phyloP scores from a whole-genome alignment of 2,888 invertebrate species.

The Gryllus longicercus region DNA sequence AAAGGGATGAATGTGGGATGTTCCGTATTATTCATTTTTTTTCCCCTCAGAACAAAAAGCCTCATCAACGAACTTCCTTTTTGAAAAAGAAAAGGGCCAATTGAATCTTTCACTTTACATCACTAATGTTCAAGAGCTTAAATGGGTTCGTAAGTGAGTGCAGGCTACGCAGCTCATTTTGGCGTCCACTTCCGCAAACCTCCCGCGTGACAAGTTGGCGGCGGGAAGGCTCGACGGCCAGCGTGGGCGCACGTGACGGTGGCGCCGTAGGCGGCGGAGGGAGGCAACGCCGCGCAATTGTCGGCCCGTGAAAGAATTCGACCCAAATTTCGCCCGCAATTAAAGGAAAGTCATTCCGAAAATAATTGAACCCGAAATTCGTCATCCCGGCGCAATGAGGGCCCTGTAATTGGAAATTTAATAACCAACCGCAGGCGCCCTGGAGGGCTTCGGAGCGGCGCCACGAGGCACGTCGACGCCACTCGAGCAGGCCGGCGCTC shows the following conservation, averaged over 20 bases:
- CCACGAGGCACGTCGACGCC: not conserved
- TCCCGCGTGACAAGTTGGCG: not conserved
- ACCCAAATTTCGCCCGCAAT: not conserved
- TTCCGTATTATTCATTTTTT: too few species aligned
- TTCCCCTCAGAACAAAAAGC: too few species aligned
- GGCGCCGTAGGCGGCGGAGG: not conserved
- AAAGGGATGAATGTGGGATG: too few species aligned
- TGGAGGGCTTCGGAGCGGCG: not conserved
- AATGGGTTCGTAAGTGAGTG: too few species aligned
- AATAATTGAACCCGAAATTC: slow-evolving; percentile 1
- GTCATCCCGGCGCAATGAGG: slow-evolving; percentile 2
- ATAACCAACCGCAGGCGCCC: not conserved
- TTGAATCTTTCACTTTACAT: too few species aligned
- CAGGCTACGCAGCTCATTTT: too few species aligned
- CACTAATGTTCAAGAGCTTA: too few species aligned
- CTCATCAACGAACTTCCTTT: too few species aligned
- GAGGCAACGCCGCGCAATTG: not conserved
- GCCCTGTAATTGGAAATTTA: slow-evolving; percentile 5
- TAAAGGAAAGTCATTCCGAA: slow-evolving; percentile 17
- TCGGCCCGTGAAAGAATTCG: not conserved
- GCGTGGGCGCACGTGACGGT: not conserved
- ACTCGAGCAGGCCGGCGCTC: not conserved
- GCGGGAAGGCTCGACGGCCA: not conserved
- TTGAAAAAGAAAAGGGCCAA: too few species aligned
- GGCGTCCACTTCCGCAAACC: too few species aligned